phyloP scores from a whole-genome alignment of 2,113 vertebrate genomes.

The Saiga tatarica region DNA sequence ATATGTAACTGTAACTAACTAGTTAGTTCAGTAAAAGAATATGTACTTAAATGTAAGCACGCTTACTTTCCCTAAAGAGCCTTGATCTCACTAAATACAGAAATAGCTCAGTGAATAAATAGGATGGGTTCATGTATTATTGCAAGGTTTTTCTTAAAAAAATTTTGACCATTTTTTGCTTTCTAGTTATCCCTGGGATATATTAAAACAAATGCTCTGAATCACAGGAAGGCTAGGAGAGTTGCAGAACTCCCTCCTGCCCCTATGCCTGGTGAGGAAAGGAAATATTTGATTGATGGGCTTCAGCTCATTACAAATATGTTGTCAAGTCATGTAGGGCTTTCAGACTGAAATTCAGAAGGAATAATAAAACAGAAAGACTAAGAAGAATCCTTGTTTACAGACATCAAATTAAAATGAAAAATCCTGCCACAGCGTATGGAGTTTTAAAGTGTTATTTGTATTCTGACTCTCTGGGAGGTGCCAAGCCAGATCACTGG shows the following conservation, averaged over 20 bases:
- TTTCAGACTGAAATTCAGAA: constrained; percentile 41
- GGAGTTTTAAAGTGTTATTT: not conserved
- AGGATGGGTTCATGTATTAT: not conserved
- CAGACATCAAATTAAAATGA: constrained; percentile 18
- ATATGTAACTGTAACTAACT: not conserved
- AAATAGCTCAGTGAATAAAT: not conserved
- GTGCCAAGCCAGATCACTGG: not conserved
- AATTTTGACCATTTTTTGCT: not conserved
- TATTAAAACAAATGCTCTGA: constrained; percentile 28
- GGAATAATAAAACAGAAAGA: constrained; percentile 38
- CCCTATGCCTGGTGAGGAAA: not conserved
- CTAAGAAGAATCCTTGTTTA: not conserved
- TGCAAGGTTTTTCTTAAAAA: not conserved
- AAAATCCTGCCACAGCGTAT: not conserved
- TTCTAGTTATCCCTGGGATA: not conserved
- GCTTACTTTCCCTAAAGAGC: constrained; percentile 20
- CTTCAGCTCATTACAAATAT: not conserved
- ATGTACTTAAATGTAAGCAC: not conserved
- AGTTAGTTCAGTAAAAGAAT: not conserved
- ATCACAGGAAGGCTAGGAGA: not conserved
- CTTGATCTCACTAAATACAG: not conserved
- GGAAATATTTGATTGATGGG: not conserved
- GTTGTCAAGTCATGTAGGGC: not conserved
- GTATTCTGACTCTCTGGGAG: not conserved
- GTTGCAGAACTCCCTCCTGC: not conserved